A percentile compares a stretch with the other conserved stretches of the same genome.
Evolutionary conservation across 30 jellyfish, hydroid and myxozoan species (phyloP).

Genomic region (Aurelia coerulea): DNA sequence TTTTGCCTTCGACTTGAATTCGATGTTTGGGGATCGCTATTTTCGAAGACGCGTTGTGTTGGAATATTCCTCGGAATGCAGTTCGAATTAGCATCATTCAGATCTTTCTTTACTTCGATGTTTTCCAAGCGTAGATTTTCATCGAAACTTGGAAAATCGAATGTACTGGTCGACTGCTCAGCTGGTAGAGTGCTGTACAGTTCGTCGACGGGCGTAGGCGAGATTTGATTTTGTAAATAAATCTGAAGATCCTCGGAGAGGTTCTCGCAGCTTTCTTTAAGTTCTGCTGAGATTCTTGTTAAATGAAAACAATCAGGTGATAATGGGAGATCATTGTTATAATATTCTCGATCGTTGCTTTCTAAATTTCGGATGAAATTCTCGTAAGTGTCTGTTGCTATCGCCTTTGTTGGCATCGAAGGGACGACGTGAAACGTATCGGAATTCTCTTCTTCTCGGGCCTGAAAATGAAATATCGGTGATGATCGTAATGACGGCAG

Average conservation of each 20-base stretch:
- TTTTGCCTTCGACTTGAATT: neutral
- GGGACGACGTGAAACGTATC: constrained; percentile 73
- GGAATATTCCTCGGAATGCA: neutral
- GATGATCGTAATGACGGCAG: constrained; percentile 64
- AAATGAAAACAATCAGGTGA: constrained; percentile 38
- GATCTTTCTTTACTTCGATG: neutral
- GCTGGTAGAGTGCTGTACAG: constrained; percentile 72
- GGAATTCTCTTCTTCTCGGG: constrained; percentile 52
- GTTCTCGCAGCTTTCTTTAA: constrained; percentile 18
- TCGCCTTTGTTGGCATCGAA: constrained; percentile 12
- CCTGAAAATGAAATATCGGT: constrained; percentile 44
- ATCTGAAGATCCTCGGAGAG: constrained; percentile 62
- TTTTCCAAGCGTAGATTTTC: constrained; percentile 59
- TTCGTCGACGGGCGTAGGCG: constrained; percentile 77
- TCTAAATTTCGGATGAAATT: constrained; percentile 43
- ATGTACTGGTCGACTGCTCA: constrained; percentile 14
- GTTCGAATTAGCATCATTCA: neutral
- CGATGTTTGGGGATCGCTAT: neutral
- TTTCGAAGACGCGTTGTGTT: neutral
- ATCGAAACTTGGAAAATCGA: constrained; percentile 60
- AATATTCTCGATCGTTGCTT: constrained; percentile 19
- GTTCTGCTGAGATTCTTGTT: neutral
- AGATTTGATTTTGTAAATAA: constrained; percentile 60
- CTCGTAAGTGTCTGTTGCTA: constrained; percentile 53
- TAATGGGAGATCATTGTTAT: constrained; percentile 3